Conservation (phyloP, 2,113 vertebrate genomes). For the Baryphthengus martii region DNA sequence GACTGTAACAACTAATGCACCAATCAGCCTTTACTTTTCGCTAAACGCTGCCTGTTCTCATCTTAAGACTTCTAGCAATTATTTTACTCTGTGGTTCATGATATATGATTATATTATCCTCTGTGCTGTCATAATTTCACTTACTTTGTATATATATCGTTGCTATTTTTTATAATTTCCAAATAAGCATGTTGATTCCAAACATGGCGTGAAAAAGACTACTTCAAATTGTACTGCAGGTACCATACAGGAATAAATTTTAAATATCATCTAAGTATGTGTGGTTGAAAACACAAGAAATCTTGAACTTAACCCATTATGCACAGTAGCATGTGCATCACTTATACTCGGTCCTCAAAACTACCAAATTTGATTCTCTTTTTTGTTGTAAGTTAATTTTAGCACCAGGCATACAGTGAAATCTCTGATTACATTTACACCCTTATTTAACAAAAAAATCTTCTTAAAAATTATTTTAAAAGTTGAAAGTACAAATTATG, state of each 20-base stretch:
- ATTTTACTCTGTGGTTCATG: background rate
- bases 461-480: background rate
- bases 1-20: background rate
- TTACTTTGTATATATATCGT: background rate
- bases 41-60: background rate
- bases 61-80: background rate
- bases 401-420: background rate
- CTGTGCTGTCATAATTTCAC: background rate
- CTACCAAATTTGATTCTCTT: background rate
- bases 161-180: background rate
- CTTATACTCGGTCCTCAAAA: background rate
- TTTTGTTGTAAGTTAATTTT: background rate
- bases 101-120: background rate
- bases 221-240: background rate
- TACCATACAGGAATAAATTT: background rate
- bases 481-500: background rate
- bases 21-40: conserved; percentile 8
- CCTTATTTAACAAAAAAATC: background rate
- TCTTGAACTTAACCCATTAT: background rate
- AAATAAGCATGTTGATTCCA: background rate
- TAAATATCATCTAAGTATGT: background rate
- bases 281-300: background rate
- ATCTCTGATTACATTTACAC: background rate
- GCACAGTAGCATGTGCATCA: background rate
- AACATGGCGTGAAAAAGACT: background rate